These are phyloP conservation scores for Arion vulgaris DNA, from an alignment of 1,140 invertebrate species.

Conservation along the genomic window DNA sequence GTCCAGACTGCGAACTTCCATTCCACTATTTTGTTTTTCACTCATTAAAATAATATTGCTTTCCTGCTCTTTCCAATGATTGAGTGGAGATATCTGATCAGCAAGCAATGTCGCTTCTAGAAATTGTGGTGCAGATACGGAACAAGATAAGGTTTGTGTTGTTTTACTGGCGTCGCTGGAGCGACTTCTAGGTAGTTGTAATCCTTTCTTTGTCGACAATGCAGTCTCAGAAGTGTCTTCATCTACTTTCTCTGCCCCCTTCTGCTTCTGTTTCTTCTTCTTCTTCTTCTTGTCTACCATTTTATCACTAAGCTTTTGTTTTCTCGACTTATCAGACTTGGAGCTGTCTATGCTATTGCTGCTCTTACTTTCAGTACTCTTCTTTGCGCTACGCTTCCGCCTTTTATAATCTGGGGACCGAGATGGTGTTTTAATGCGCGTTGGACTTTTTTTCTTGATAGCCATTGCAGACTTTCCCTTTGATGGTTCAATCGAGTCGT, in stretches of 20 bases:
- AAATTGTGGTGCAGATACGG: not conserved
- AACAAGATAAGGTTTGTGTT: not conserved
- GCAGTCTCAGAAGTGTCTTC: not conserved
- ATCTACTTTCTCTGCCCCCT: not conserved
- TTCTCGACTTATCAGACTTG: not conserved
- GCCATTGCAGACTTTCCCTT: not conserved
- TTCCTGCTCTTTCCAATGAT: not conserved
- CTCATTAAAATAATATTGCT: not conserved
- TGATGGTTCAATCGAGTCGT: not conserved
- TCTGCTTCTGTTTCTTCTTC: constrained; percentile 1
- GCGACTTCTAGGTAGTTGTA: not conserved
- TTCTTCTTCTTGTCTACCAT: not conserved
- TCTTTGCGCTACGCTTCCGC: not conserved
- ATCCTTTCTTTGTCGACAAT: not conserved
- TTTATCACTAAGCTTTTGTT: not conserved
- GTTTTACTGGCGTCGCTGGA: not conserved
- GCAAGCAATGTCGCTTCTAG: not conserved
- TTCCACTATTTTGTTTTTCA: not conserved
- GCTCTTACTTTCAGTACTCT: not conserved
- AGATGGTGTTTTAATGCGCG: not conserved
- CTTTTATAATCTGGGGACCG: not conserved
- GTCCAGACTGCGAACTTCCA: not conserved
- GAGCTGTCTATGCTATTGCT: not conserved
- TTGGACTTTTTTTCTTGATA: not conserved
- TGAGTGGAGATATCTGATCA: not conserved